Evolutionary conservation across 2,888 invertebrate genomes (phyloP).

Genomic region (Stenolophus ochropezus): DNA sequence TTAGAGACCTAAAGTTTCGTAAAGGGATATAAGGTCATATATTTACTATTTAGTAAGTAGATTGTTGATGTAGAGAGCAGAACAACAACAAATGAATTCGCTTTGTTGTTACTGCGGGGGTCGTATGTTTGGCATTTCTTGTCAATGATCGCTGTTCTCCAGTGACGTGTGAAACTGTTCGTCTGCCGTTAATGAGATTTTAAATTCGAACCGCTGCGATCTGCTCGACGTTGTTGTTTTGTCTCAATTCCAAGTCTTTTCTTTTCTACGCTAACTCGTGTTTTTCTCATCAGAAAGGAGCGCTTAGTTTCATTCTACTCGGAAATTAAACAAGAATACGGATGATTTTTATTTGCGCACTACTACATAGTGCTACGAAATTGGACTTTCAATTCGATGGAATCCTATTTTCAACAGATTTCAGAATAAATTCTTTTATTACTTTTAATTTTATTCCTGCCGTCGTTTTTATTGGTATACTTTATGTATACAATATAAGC

Average conservation of each 20-base stretch:
- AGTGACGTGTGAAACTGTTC: not conserved
- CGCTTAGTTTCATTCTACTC: not conserved
- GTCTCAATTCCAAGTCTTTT: not conserved
- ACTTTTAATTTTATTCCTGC: too few relatives aligned
- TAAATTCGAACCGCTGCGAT: not conserved
- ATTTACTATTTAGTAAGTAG: too few relatives aligned
- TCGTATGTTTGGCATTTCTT: not conserved
- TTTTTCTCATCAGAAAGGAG: not conserved
- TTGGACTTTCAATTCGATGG: too few relatives aligned
- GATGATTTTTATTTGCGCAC: not conserved
- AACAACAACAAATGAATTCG: not conserved
- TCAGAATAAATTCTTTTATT: too few relatives aligned
- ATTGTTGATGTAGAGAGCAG: not conserved
- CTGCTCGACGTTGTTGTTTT: not conserved
- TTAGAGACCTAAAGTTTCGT: too few relatives aligned
- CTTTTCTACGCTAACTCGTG: not conserved
- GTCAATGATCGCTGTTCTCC: not conserved
- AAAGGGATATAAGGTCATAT: too few relatives aligned
- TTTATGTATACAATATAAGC: too few relatives aligned
- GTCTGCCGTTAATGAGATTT: slow-evolving; percentile 1
- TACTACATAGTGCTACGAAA: not conserved
- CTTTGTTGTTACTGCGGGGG: not conserved
- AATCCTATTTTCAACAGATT: too few relatives aligned
- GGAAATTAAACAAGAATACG: not conserved
- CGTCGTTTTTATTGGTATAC: too few relatives aligned